Percentiles rank a stretch among this genome's conserved stretches.
Conservation (phyloP, 2,888 invertebrate genomes). For the Polyommatus iphigenia region DNA sequence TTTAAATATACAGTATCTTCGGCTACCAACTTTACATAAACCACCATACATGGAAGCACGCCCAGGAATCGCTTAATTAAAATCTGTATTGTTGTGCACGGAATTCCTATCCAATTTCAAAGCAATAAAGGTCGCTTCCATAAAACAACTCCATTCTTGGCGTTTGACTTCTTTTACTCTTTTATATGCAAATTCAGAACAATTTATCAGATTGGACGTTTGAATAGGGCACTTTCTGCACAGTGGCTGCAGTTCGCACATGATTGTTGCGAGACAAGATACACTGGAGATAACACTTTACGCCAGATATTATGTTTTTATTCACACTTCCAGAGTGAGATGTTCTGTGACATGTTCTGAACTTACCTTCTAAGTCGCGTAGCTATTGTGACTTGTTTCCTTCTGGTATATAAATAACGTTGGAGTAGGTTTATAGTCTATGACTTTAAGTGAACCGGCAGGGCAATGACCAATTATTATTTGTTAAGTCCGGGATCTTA, state of each 20-base stretch:
- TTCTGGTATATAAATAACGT: background rate
- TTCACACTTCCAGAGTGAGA: background rate
- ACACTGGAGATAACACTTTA: background rate
- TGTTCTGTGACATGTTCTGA: background rate
- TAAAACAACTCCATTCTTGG: slow-evolving; percentile 25
- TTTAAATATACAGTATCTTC: background rate
- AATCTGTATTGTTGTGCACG: slow-evolving; percentile 3
- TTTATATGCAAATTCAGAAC: slow-evolving; percentile 70
- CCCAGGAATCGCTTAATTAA: background rate
- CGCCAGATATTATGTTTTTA: slow-evolving; percentile 12
- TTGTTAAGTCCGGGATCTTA: background rate
- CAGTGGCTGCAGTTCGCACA: slow-evolving; percentile 8
- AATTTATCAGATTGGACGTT: slow-evolving; percentile 73
- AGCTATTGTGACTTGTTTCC: background rate
- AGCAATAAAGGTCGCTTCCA: slow-evolving; percentile 20
- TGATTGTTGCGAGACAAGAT: slow-evolving; percentile 12
- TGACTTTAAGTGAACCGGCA: background rate
- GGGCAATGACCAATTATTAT: background rate
- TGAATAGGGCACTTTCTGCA: slow-evolving; percentile 61
- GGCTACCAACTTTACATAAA: background rate
- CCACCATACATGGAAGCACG: background rate
- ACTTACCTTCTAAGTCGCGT: background rate
- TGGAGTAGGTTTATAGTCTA: no score
- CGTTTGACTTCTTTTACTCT: slow-evolving; percentile 41
- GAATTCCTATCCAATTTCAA: slow-evolving; percentile 1